A percentile compares a stretch with the other conserved stretches of the same genome.
Conservation (phyloP, 2,113 vertebrate genomes). For the Nematolebias whitei region DNA sequence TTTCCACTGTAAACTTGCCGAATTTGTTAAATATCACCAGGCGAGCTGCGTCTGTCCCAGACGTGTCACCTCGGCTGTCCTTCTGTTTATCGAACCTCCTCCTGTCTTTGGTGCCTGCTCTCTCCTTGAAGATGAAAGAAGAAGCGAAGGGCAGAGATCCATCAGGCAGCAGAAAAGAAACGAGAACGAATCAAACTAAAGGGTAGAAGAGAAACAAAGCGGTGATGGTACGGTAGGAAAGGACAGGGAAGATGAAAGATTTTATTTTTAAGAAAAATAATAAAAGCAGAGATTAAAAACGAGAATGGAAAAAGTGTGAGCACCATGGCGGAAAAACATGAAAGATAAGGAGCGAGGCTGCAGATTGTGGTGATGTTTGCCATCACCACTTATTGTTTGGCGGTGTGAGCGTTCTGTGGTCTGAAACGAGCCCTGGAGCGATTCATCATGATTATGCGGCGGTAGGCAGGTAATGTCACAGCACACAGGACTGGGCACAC, state of each 20-base stretch:
- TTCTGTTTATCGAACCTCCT: slow-evolving; percentile 33
- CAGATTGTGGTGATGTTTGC: slow-evolving; percentile 58
- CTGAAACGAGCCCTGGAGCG: slow-evolving; percentile 39
- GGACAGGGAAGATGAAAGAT: slow-evolving; percentile 17
- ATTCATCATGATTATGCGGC: slow-evolving; percentile 81
- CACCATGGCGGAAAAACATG: slow-evolving; percentile 21
- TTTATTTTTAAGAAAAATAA: background rate
- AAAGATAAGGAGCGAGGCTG: slow-evolving; percentile 39
- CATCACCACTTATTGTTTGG: slow-evolving; percentile 54
- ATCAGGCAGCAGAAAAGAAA: slow-evolving; percentile 30
- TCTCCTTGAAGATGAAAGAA: slow-evolving; percentile 43
- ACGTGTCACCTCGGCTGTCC: slow-evolving; percentile 31
- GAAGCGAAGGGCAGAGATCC: slow-evolving; percentile 26
- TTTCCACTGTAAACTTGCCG: background rate
- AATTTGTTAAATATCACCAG: slow-evolving; percentile 11
- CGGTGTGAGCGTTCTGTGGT: slow-evolving; percentile 41
- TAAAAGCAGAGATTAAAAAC: slow-evolving; percentile 24
- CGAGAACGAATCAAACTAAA: slow-evolving; percentile 14
- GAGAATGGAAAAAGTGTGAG: slow-evolving; percentile 27
- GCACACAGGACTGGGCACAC: slow-evolving; percentile 58
- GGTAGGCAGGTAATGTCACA: slow-evolving; percentile 79
- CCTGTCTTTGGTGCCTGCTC: slow-evolving; percentile 19
- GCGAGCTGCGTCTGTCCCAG: slow-evolving; percentile 3
- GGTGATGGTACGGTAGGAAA: slow-evolving; percentile 30
- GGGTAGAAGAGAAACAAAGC: background rate